phyloP scores from a whole-genome alignment of 2,113 vertebrate genomes.

The Dunckerocampus dactyliophorus region DNA sequence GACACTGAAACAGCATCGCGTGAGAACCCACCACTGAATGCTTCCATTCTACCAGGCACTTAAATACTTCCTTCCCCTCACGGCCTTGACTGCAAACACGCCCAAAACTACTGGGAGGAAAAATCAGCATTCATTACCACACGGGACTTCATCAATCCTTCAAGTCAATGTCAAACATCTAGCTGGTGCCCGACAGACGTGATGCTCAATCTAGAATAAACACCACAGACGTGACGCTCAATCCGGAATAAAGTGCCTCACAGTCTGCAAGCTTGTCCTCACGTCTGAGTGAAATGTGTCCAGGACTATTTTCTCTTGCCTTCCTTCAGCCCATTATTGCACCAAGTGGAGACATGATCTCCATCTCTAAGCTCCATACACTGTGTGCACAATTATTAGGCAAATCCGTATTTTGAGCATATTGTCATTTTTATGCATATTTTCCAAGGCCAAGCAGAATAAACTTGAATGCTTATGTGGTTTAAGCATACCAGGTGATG shows the following conservation, averaged over 20 bases:
- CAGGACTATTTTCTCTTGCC: slow-evolving; percentile 47
- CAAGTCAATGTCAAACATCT: slow-evolving; percentile 42
- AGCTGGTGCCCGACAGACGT: slow-evolving; percentile 20
- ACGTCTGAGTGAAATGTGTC: slow-evolving; percentile 36
- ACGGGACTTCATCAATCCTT: slow-evolving; percentile 42
- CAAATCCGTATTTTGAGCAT: too few relatives aligned
- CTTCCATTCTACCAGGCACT: slow-evolving; percentile 70
- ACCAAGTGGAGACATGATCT: slow-evolving; percentile 81
- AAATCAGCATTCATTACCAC: slow-evolving; percentile 30
- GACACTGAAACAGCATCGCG: slow-evolving; percentile 16
- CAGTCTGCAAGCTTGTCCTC: slow-evolving; percentile 24
- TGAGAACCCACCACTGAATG: slow-evolving; percentile 26
- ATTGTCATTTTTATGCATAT: too few relatives aligned
- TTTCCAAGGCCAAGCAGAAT: too few relatives aligned
- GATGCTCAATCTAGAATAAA: slow-evolving; percentile 11
- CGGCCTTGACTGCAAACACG: slow-evolving; percentile 41
- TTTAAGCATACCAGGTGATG: too few relatives aligned
- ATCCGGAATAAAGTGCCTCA: slow-evolving; percentile 31
- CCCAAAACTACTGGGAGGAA: slow-evolving; percentile 34
- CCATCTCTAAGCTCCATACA: slow-evolving; percentile 38
- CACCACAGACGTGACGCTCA: slow-evolving; percentile 13
- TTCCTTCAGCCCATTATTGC: slow-evolving; percentile 85
- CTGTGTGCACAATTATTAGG: too few relatives aligned
- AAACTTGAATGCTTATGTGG: too few relatives aligned
- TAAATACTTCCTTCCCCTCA: slow-evolving; percentile 58